Base-by-base conservation (phyloP, 2,113 vertebrate genomes). In the Polyodon spathula region DNA sequence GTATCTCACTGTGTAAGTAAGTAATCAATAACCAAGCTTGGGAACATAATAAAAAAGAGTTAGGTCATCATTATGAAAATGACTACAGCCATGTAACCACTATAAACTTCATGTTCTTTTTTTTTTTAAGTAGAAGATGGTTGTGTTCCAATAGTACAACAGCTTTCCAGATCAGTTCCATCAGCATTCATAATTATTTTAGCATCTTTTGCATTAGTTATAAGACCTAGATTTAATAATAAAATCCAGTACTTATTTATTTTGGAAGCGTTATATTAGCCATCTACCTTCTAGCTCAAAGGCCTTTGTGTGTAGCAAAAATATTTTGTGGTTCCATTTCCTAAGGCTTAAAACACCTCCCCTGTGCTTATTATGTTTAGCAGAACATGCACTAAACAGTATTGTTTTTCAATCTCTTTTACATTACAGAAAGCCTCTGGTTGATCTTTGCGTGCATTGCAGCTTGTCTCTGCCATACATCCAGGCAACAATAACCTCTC, bases 401-500 rank as follows among this genome's bases (percentile, higher is more conserved):
- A 65, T 69, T 75, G n/a, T 62, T 81, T 76, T 78, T 69, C 62
- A 61, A 42, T 64, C 61, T 78, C 61, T 74, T 65, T 65, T 68
- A 58, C 17, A 62, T 71, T 72, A 67, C 8, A 60, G 46, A 74
- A 73, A 72, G 55, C 50, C 58, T 66, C 42, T 53, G 37, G 61
- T 39, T 74, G 72, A 77, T 79, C 71, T 57, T 78, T 67, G 55
- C 37, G 1, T 3, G 1, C 50, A 52, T 4, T 52, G 59, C 12
- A 27, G 64, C 71, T 76, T 76, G 56, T 62, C 0, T 14, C 64
- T 73, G 79, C 67, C 71, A 63, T 77, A 68, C 67, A 78, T 46
- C 50, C 44, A 60, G 64, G 65, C 70, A 79, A 75, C 70, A 76
- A 56, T 75, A 78, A 76, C 58, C 55, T 79, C 70, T 79, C 74